These are phyloP conservation scores for Drosophila mayri DNA, from an alignment of 1,140 invertebrate species.

Conservation along the genomic window DNA sequence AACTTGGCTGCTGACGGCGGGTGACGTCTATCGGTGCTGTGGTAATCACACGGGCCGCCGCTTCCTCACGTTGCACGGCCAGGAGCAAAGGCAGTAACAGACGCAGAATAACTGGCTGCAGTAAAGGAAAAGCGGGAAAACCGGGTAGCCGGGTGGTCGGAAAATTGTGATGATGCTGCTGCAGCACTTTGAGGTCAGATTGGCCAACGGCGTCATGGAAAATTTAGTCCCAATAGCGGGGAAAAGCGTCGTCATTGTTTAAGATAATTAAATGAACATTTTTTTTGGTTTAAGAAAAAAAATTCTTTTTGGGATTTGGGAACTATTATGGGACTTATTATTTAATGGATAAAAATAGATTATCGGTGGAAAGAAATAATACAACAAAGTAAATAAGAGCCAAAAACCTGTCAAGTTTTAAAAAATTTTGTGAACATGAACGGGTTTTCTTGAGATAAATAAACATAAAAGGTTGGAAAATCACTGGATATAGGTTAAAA, in stretches of 20 bases:
- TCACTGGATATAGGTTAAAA: too few relatives aligned
- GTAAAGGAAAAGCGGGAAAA: constrained; percentile 23
- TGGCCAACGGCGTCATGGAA: constrained; percentile 38
- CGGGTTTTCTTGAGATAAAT: background rate
- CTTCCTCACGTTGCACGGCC: constrained; percentile 71
- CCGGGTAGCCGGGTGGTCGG: constrained; percentile 6
- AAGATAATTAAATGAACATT: background rate
- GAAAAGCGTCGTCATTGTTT: constrained; percentile 3
- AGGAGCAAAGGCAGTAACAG: constrained; percentile 2
- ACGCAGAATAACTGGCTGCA: background rate
- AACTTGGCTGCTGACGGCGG: background rate
- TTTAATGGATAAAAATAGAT: too few relatives aligned
- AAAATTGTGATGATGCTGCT: constrained; percentile 24
- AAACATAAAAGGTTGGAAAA: background rate
- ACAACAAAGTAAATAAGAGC: background rate
- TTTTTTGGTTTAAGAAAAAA: too few relatives aligned
- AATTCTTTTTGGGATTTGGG: too few relatives aligned
- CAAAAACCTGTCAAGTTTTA: background rate
- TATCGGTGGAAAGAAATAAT: background rate
- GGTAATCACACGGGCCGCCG: constrained; percentile 54
- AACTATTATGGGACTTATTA: background rate
- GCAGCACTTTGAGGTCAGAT: constrained; percentile 59
- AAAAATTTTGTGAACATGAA: background rate
- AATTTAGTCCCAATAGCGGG: constrained; percentile 19
- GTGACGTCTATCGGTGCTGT: constrained; percentile 51